Evolutionary conservation across 2,113 vertebrate genomes (phyloP), one percentile per base, ranked within the genome.

Genomic region (Oncorhynchus nerka): DNA sequence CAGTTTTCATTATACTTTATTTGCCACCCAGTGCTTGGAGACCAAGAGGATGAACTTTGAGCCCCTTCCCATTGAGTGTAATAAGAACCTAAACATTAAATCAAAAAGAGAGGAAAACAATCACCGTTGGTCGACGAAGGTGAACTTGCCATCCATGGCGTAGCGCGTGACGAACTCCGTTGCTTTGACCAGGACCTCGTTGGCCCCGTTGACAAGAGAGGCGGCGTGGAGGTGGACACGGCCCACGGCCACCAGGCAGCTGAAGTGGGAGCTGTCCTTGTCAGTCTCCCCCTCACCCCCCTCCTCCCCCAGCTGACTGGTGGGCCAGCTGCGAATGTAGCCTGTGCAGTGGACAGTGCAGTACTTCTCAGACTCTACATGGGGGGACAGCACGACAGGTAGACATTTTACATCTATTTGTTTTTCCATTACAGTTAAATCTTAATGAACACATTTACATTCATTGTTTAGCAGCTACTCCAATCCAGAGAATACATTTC

Each of bases 121-220:
- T 85, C 92, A 96, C 96, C 95, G 93, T 86, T 97, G 96, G 92
- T 97, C 96, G 73, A 97, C 95, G 86, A 95, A 97, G 86, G 95
- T 96, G 91, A 97, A 96, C 87, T 96, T 97, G 51, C 96, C 96
- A 80, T 97, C 96, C 94, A 96, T 93, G 87, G 96, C 93, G 77
- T 92, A 96, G 68, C 96, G 95, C 1, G 95, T 96, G 84, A 95
- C 87, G 85, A 97, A 97, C 86, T 95, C 95, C 4, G 94, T 94
- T 76, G 95, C 92, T 89, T 95, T 96, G 75, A 97, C 94, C 82
- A 89, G 85, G 74, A 97, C 91, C 67, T 96, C 95, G 51, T 55
- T 55, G 15, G 19, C 51, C 74, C 94, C 91, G 30, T 93, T 95
- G 75, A 91, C 90, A 84, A 94, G 95, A 3, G 93, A 92, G 73